Evolutionary conservation across 2,888 invertebrate species (phyloP).

Genomic region (Lasioglossum oenotherae): DNA sequence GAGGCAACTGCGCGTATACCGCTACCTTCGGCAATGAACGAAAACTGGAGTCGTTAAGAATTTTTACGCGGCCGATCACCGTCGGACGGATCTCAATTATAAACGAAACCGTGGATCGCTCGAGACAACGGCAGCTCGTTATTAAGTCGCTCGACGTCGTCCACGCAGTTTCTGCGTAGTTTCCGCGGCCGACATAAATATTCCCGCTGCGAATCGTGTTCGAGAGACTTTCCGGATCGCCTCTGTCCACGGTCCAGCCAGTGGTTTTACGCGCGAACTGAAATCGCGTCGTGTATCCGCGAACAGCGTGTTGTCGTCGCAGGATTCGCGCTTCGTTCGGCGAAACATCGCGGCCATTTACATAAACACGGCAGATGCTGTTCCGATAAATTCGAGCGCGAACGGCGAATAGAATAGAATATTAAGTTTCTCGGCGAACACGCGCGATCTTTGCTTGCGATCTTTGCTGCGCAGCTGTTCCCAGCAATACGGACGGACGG

Average conservation of each 20-base stretch:
- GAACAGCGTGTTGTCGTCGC: not conserved
- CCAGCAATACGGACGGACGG: slow-evolving; percentile 36
- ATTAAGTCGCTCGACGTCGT: slow-evolving; percentile 40
- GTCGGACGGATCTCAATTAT: slow-evolving; percentile 23
- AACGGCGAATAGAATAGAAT: slow-evolving; percentile 61
- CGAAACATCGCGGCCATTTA: slow-evolving; percentile 64
- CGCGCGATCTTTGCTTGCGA: slow-evolving; percentile 29
- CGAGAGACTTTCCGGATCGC: not conserved
- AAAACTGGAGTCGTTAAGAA: slow-evolving; percentile 43
- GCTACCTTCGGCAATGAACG: slow-evolving; percentile 32
- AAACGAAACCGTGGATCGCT: slow-evolving; percentile 14
- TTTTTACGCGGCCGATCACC: slow-evolving; percentile 8
- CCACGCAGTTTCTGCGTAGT: not conserved
- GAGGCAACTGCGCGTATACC: not conserved
- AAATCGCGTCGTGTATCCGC: not conserved
- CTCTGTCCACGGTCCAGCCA: not conserved
- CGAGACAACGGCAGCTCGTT: not conserved
- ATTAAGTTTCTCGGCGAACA: slow-evolving; percentile 62
- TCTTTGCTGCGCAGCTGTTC: slow-evolving; percentile 39
- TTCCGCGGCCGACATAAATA: not conserved
- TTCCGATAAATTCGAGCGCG: slow-evolving; percentile 68
- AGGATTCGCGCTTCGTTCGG: slow-evolving; percentile 48
- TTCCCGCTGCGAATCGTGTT: not conserved
- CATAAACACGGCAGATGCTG: slow-evolving; percentile 71
- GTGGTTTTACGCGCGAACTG: not conserved